These are phyloP conservation scores for Chaetodon trifascialis DNA, from an alignment of 2,113 vertebrate species.

Conservation along the genomic window DNA sequence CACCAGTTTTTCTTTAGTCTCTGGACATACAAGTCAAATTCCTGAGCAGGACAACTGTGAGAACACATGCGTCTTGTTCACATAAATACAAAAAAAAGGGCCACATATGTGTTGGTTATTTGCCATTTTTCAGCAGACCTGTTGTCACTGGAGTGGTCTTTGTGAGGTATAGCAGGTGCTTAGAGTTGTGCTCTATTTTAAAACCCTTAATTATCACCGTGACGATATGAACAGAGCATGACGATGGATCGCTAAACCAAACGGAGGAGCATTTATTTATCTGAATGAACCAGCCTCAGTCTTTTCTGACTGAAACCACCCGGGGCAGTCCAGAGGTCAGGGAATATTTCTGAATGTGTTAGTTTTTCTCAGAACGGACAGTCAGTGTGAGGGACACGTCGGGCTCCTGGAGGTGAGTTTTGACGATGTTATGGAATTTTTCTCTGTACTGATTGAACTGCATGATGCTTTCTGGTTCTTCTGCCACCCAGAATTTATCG, in stretches of 20 bases:
- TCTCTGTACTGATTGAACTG: conserved; percentile 97
- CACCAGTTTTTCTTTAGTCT: conserved; percentile 30
- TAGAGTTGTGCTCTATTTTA: too few relatives aligned
- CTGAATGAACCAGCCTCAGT: conserved; percentile 1
- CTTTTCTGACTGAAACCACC: not conserved
- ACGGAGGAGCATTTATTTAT: not conserved
- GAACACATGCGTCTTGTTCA: conserved; percentile 20
- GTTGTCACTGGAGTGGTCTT: too few relatives aligned
- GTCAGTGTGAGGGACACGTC: conserved; percentile 85
- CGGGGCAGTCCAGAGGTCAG: not conserved
- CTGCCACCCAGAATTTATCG: conserved; percentile 97
- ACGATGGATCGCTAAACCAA: conserved; percentile 23
- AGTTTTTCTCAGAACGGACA: conserved; percentile 58
- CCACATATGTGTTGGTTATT: conserved; percentile 14
- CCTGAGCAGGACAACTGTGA: conserved; percentile 66
- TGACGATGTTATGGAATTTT: conserved; percentile 93
- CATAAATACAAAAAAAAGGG: conserved; percentile 50
- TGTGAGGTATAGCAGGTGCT: too few relatives aligned
- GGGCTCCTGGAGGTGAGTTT: conserved; percentile 87
- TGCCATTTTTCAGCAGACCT: conserved; percentile 11
- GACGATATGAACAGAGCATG: not conserved
- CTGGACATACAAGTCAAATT: conserved; percentile 59
- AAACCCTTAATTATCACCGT: not conserved
- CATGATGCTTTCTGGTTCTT: conserved; percentile 98
- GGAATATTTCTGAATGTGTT: conserved; percentile 19